Evolutionary conservation across 2,113 vertebrate genomes (phyloP).

Genomic region (Verasper variegatus): DNA sequence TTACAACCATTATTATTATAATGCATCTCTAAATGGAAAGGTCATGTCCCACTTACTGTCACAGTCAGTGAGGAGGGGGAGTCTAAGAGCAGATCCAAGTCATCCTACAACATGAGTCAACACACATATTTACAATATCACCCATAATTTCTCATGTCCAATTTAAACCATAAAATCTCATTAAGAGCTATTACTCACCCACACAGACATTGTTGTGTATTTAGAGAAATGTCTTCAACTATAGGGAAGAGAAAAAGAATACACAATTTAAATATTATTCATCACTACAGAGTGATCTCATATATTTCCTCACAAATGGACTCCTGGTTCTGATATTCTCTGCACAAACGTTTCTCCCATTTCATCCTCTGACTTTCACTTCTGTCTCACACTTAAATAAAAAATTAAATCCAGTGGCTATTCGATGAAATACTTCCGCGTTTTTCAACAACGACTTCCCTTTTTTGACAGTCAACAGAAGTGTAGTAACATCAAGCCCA

Average conservation of each 20-base stretch:
- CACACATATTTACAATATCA: not conserved
- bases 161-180: too few species aligned
- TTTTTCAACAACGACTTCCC: too few species aligned
- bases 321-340: not conserved
- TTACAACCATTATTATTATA: too few species aligned
- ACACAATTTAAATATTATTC: not conserved
- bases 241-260: rapidly evolving
- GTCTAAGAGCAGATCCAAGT: slow-evolving; percentile 81
- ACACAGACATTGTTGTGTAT: slow-evolving; percentile 64
- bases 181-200: slow-evolving; percentile 57
- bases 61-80: slow-evolving; percentile 71
- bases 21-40: not conserved
- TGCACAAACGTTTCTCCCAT: not conserved
- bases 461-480: not conserved
- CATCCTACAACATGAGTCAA: slow-evolving; percentile 70
- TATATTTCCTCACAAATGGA: not conserved
- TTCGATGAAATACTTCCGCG: too few species aligned
- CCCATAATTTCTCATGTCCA: not conserved
- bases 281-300: too few species aligned
- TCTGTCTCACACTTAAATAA: not conserved
- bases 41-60: slow-evolving; percentile 48
- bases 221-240: slow-evolving; percentile 9
- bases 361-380: not conserved
- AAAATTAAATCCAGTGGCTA: too few species aligned
- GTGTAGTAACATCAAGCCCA: not conserved